Conservation (phyloP, 2,888 invertebrate species). For the Drosophila demipolita region DNA sequence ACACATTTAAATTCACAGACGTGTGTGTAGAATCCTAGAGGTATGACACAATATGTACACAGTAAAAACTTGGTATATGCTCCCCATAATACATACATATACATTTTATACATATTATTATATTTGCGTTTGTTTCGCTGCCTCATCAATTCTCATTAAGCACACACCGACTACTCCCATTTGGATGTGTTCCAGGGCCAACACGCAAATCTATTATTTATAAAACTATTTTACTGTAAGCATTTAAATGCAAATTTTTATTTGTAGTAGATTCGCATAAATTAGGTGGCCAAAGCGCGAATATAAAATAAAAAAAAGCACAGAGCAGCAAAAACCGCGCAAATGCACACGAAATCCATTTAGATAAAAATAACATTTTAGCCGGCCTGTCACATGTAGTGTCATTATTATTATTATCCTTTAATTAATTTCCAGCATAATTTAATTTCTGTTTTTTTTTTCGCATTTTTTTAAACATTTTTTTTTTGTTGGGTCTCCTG, state of each 20-base stretch:
- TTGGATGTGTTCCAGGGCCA: conserved; percentile 41
- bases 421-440: conserved; percentile 76
- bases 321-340: conserved; percentile 3
- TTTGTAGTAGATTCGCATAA: conserved; percentile 71
- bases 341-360: conserved; percentile 56
- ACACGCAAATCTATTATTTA: conserved; percentile 66
- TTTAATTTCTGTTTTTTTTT: conserved; percentile 44
- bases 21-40: conserved; percentile 47
- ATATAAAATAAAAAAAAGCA: conserved; percentile 2
- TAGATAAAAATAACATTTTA: conserved; percentile 67
- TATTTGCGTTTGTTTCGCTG: conserved; percentile 1
- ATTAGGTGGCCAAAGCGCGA: conserved; percentile 50
- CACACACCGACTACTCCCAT: conserved; percentile 34
- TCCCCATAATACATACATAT: background rate
- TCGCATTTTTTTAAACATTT: conserved; percentile 4
- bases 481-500: conserved; percentile 52
- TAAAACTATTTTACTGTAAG: conserved; percentile 61
- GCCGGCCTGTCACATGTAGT: conserved; percentile 42
- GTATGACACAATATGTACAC: conserved; percentile 46
- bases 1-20: conserved; percentile 17
- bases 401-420: conserved; percentile 74
- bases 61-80: conserved; percentile 20
- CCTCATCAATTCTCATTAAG: conserved; percentile 52
- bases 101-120: background rate
- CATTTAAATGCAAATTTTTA: conserved; percentile 76